These are phyloP conservation scores for Phallusia fumigata DNA, from an alignment of 23 tunicate genomes.

Conservation along the genomic window DNA sequence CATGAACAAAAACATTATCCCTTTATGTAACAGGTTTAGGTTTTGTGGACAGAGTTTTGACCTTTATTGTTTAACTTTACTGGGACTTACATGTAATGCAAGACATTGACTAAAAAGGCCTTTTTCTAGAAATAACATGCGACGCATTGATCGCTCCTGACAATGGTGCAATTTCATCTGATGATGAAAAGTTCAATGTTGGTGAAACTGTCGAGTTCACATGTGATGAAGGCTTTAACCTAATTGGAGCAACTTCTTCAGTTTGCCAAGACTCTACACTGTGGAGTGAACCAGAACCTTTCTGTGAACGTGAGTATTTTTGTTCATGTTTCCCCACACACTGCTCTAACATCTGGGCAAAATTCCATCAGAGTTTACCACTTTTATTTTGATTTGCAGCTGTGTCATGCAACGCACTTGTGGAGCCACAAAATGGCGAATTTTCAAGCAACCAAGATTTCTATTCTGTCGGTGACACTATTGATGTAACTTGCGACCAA, in stretches of 20 bases:
- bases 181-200: not conserved
- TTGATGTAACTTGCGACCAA: constrained; percentile 17
- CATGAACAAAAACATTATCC: no score
- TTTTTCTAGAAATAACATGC: not conserved
- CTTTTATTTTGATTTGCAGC: not conserved
- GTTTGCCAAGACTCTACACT: constrained; percentile 15
- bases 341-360: no score
- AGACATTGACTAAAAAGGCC: no score
- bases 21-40: no score
- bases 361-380: no score
- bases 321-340: no score
- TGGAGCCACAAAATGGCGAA: not conserved
- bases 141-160: constrained; percentile 4
- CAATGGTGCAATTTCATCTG: not conserved
- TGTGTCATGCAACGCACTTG: not conserved
- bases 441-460: not conserved
- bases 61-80: no score
- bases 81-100: no score
- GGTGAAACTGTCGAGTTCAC: constrained; percentile 21
- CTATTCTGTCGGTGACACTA: constrained; percentile 9
- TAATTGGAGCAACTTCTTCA: constrained; percentile 22
- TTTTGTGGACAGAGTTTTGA: no score
- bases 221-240: constrained; percentile 23
- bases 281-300: constrained; percentile 24
- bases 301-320: constrained; percentile 27